These are phyloP conservation scores for Xanthorhoe spadicearia DNA, from an alignment of 2,888 invertebrate genomes.

Conservation along the genomic window DNA sequence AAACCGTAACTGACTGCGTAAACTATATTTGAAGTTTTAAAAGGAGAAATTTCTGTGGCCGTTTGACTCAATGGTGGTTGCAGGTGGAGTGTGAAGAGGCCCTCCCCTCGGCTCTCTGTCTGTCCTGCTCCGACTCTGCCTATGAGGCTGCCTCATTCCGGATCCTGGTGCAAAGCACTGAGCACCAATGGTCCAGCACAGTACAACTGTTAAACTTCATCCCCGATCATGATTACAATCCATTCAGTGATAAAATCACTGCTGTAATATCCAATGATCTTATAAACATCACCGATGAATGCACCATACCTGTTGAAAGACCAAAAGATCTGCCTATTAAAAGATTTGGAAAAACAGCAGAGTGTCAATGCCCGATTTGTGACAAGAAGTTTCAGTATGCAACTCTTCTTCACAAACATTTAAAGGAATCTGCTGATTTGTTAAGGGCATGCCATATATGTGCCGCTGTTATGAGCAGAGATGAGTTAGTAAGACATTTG, in stretches of 20 bases:
- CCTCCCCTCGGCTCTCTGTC: conserved; percentile 70
- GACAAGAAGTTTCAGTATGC: conserved; percentile 62
- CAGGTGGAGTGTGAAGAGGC: conserved; percentile 69
- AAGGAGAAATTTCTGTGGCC: conserved; percentile 57
- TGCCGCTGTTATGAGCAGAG: conserved; percentile 62
- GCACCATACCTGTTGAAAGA: conserved; percentile 21
- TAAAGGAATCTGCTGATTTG: conserved; percentile 66
- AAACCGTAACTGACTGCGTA: not conserved
- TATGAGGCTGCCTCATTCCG: conserved; percentile 67
- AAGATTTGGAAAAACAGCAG: conserved; percentile 38
- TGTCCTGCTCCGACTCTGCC: conserved; percentile 61
- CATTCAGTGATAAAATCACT: conserved; percentile 45
- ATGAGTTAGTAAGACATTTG: conserved; percentile 63
- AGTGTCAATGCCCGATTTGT: conserved; percentile 65
- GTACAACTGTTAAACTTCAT: conserved; percentile 57
- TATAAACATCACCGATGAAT: conserved; percentile 52
- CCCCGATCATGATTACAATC: conserved; percentile 42
- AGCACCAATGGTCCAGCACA: conserved; percentile 58
- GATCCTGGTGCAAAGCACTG: conserved; percentile 58
- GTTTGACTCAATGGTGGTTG: conserved; percentile 73
- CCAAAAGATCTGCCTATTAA: conserved; percentile 32
- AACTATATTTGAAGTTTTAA: conserved; percentile 3
- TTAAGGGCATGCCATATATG: conserved; percentile 70
- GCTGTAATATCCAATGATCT: conserved; percentile 54
- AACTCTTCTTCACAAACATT: conserved; percentile 62